Percentiles rank a stretch among this genome's conserved stretches.
Conservation (phyloP, 2,113 vertebrate species). For the Sapayoa aenigma region DNA sequence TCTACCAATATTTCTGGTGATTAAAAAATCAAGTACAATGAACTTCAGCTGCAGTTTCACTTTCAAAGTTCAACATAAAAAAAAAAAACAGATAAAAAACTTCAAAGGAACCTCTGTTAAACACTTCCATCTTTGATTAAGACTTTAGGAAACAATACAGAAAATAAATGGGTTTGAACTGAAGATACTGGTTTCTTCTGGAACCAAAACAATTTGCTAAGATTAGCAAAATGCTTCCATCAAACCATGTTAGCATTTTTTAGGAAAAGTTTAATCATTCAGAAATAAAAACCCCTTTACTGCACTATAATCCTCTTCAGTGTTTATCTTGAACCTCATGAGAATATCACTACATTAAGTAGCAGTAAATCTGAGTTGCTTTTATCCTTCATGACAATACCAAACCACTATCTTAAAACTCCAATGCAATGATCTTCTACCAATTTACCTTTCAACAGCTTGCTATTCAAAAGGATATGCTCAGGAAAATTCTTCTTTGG, state of each 20-base stretch:
- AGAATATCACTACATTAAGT: background rate
- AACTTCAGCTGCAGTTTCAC: background rate
- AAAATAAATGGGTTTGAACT: background rate
- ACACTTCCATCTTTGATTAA: background rate
- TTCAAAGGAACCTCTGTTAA: background rate
- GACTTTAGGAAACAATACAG: background rate
- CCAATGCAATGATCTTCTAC: background rate
- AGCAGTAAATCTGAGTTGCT: background rate
- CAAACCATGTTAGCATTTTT: background rate
- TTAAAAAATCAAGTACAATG: background rate
- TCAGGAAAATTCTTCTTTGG: background rate
- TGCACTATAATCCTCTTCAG: background rate
- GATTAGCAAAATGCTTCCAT: background rate
- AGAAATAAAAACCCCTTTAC: background rate
- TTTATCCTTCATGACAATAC: background rate
- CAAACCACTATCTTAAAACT: background rate
- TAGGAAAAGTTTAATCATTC: background rate
- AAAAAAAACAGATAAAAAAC: background rate
- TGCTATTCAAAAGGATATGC: background rate
- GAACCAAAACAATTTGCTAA: background rate
- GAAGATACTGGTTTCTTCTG: background rate
- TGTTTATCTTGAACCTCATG: background rate
- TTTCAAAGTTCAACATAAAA: background rate
- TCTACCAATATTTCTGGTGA: background rate
- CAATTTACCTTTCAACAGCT: slow-evolving; percentile 21